phyloP scores from a whole-genome alignment of 2,888 invertebrate species.

The Cosmorhoe ocellata region DNA sequence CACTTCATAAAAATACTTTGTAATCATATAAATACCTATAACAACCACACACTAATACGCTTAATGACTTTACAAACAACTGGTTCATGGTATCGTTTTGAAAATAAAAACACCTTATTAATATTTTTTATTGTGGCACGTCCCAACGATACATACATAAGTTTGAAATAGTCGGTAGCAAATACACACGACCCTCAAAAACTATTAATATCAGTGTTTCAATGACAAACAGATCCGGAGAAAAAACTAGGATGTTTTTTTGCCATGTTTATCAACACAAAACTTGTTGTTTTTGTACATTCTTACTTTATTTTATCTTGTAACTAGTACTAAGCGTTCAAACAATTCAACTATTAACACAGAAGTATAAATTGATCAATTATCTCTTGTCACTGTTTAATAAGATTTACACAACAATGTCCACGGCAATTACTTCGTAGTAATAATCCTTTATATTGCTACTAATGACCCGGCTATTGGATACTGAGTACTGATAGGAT shows the following conservation, averaged over 20 bases:
- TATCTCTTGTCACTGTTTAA: conserved; percentile 4
- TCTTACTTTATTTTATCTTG: no score
- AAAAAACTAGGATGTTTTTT: no score
- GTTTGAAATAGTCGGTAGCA: no score
- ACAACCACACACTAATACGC: conserved; percentile 1
- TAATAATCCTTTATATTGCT: conserved; percentile 13
- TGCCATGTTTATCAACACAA: no score
- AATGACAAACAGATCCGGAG: no score
- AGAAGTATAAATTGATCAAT: conserved; percentile 10
- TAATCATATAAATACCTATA: conserved; percentile 1
- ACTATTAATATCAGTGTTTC: no score
- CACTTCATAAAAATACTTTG: conserved; percentile 1
- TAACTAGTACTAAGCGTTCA: neutral
- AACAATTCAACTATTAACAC: conserved; percentile 8
- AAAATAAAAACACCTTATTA: neutral
- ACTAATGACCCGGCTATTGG: conserved; percentile 4
- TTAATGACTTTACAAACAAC: conserved; percentile 8
- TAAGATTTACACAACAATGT: conserved; percentile 10
- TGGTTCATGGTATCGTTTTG: neutral
- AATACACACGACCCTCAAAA: no score
- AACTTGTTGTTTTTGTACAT: no score
- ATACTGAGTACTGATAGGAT: neutral
- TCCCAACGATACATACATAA: no score
- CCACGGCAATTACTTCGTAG: conserved; percentile 7
- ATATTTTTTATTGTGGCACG: neutral